Base-by-base conservation (phyloP, 1,140 invertebrate species). In the Drosophila mayri region DNA sequence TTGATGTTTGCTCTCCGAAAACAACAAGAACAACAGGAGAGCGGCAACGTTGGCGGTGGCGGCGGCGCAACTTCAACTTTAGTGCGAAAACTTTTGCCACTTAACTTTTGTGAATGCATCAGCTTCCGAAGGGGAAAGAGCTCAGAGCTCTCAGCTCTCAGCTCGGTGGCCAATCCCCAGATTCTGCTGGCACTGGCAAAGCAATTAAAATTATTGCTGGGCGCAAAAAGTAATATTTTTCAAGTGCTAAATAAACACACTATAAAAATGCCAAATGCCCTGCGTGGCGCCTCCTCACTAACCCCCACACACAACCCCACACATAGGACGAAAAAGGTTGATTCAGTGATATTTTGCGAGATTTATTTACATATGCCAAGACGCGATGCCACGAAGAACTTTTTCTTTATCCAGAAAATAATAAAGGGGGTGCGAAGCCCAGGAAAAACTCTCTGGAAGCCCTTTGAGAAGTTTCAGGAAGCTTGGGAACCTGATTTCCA, bases 121-220 rank as follows among this genome's bases (percentile, higher is more conserved):
- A 44, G 43, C 28, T 35, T 57, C 16, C 38, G 16, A 59, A 52
- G 52, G 37, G 22, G 43, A 47, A 22, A 12, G 25, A 20, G 77
- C 49, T 35, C 28, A 4, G 16, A 18, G 47, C 47, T 50, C 47
- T 11, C 32, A 18, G 47, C 47, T 50, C 47, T 11, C 32, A 37
- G 50, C 32, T 54, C 50, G 8, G 50, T 11, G 52, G 71, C 43
- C 65, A 81, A 72, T 80, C 81, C 81, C 76, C 73, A 38, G 44
- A 65, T 61, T 47, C 76, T 68, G 41, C 54, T 46, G 79, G 77
- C 61, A 50, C 67, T 76, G 84, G 58, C 71, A 91, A 91, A 91
- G 88, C 90, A 91, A 91, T 91, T 91, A 91, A 91, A 91, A 91
- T 91, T 91, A 91, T 91, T 91, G 88, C 88, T 61, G 72, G 84